Conservation (phyloP, 2,113 vertebrate species). For the Aplodontia rufa region DNA sequence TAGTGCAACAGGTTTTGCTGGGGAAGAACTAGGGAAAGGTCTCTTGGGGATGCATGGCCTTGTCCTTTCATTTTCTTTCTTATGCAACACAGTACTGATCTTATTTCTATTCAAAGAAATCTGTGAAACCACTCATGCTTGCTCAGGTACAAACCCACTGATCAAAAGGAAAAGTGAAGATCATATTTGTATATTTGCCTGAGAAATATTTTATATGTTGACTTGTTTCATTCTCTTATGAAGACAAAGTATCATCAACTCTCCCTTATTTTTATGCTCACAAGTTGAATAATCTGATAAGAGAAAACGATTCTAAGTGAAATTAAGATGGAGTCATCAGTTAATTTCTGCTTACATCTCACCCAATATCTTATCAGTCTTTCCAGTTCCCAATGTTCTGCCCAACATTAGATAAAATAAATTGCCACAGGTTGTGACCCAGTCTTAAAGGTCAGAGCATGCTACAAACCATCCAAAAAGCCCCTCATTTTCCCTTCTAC, state of each 20-base stretch:
- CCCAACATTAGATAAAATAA: neutral
- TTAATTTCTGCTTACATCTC: conserved; percentile 9
- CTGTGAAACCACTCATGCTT: neutral
- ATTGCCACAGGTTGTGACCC: neutral
- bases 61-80: neutral
- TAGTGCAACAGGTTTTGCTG: neutral
- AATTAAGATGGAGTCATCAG: conserved; percentile 30
- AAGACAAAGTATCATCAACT: neutral
- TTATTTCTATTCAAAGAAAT: neutral
- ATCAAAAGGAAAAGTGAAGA: neutral
- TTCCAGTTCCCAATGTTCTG: neutral
- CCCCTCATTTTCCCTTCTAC: neutral
- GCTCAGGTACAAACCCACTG: neutral
- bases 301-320: neutral
- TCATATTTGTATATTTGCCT: neutral
- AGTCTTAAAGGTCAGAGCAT: neutral
- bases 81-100: neutral
- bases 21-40: neutral
- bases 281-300: conserved; percentile 34
- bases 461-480: neutral
- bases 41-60: no score
- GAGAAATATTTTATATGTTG: neutral
- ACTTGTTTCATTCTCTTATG: neutral
- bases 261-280: neutral
- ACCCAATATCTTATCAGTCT: neutral